A percentile compares a stretch with the other conserved stretches of the same genome.
phyloP scores from a whole-genome alignment of 1,140 invertebrate genomes.

The Archivesica marissinica region DNA sequence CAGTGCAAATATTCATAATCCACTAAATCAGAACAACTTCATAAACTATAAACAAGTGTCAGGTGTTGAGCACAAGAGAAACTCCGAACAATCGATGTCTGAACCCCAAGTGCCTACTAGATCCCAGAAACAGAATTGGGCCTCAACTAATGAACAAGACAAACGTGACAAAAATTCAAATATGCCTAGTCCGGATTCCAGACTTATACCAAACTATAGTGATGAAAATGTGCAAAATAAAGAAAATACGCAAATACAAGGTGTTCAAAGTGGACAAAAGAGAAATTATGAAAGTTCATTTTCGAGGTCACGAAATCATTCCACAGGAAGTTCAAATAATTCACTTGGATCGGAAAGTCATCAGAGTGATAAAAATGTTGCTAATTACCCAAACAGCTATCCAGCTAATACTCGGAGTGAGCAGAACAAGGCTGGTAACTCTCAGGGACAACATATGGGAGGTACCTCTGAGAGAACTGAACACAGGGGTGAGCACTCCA shows the following conservation, averaged over 20 bases:
- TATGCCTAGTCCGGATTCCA: slow-evolving; percentile 47
- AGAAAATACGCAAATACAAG: slow-evolving; percentile 47
- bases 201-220: slow-evolving; percentile 15
- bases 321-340: slow-evolving; percentile 11
- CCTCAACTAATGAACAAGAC: slow-evolving; percentile 25
- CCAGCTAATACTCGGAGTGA: slow-evolving; percentile 8
- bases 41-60: slow-evolving; percentile 12
- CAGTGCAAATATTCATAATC: slow-evolving; percentile 54
- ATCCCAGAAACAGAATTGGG: neutral
- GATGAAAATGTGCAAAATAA: slow-evolving; percentile 33
- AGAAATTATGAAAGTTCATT: slow-evolving; percentile 52
- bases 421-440: slow-evolving; percentile 1
- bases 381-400: slow-evolving; percentile 23
- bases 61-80: neutral
- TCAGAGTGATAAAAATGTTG: slow-evolving; percentile 50
- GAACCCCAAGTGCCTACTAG: slow-evolving; percentile 54
- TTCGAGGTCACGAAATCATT: slow-evolving; percentile 37
- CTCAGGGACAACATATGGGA: too few species aligned
- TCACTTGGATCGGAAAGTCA: neutral
- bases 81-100: slow-evolving; percentile 39
- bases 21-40: slow-evolving; percentile 38
- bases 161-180: slow-evolving; percentile 45
- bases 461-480: too few species aligned
- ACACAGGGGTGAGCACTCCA: slow-evolving; percentile 16
- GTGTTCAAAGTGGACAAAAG: slow-evolving; percentile 55